These are phyloP conservation scores for Gryon sp. DNA, from an alignment of 1,140 invertebrate genomes.

Conservation along the genomic window DNA sequence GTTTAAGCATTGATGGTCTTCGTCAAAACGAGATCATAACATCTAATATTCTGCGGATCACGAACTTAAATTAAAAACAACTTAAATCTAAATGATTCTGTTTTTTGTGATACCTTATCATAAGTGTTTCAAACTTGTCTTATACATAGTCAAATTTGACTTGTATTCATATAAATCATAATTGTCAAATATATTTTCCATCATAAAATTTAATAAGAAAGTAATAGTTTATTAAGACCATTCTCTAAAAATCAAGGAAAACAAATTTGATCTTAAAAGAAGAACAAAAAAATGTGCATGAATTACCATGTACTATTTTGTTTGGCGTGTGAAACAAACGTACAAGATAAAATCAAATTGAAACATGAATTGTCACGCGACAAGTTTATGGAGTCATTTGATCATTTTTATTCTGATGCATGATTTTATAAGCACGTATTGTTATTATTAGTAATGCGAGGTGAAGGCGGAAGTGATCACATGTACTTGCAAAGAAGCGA, in stretches of 20 bases:
- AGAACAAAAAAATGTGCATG: not conserved
- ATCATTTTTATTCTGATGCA: not conserved
- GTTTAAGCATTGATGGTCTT: constrained; percentile 43
- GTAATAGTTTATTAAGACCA: no score
- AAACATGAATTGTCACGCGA: not conserved
- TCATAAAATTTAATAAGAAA: no score
- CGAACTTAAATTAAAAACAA: not conserved
- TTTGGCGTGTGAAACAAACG: no score
- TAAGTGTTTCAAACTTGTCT: no score
- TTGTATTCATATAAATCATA: no score
- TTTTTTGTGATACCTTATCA: no score
- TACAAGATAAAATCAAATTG: no score
- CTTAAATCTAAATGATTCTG: no score
- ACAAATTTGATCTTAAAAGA: no score
- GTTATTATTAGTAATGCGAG: constrained; percentile 51
- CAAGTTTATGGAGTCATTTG: not conserved
- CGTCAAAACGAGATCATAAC: constrained; percentile 50
- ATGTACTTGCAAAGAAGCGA: constrained; percentile 57
- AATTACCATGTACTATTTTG: not conserved
- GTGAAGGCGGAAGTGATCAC: constrained; percentile 61
- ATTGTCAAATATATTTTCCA: no score
- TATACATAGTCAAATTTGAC: no score
- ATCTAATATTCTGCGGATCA: constrained; percentile 37
- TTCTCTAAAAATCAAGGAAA: no score
- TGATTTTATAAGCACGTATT: constrained; percentile 27